These are phyloP conservation scores for Phylloscopus trochiloides DNA, from an alignment of 2,113 vertebrate genomes.

Conservation along the genomic window DNA sequence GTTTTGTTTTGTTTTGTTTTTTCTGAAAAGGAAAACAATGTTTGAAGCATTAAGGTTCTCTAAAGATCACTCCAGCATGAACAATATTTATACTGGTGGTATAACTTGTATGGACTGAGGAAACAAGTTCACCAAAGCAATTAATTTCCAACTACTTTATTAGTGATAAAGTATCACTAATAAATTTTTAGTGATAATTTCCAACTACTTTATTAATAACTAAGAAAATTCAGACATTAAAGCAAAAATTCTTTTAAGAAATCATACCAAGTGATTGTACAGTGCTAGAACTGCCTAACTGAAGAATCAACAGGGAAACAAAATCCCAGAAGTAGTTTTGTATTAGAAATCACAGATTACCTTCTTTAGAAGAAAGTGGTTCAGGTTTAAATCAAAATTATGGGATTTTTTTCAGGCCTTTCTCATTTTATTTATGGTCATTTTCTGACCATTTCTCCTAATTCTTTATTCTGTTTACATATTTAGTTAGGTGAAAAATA, in stretches of 20 bases:
- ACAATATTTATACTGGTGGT: neutral
- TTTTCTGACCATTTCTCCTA: neutral
- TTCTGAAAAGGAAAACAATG: neutral
- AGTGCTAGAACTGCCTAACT: neutral
- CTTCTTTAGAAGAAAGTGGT: neutral
- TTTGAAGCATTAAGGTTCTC: neutral
- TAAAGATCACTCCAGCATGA: neutral
- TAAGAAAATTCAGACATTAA: neutral
- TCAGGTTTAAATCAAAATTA: neutral
- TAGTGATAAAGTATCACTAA: neutral
- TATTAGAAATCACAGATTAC: neutral
- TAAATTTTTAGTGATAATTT: neutral
- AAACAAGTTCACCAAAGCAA: neutral
- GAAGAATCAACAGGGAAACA: neutral
- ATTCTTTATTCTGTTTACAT: neutral
- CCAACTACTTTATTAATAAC: neutral
- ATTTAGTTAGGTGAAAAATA: neutral
- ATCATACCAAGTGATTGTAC: neutral
- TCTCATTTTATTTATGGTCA: neutral
- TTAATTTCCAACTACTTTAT: neutral
- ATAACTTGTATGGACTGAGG: neutral
- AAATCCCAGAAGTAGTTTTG: neutral
- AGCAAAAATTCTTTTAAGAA: neutral
- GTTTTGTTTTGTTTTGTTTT: neutral
- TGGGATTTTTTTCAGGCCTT: fast-evolving